Base-by-base conservation (phyloP, 2,888 invertebrate species). In the Melieria omissa region DNA sequence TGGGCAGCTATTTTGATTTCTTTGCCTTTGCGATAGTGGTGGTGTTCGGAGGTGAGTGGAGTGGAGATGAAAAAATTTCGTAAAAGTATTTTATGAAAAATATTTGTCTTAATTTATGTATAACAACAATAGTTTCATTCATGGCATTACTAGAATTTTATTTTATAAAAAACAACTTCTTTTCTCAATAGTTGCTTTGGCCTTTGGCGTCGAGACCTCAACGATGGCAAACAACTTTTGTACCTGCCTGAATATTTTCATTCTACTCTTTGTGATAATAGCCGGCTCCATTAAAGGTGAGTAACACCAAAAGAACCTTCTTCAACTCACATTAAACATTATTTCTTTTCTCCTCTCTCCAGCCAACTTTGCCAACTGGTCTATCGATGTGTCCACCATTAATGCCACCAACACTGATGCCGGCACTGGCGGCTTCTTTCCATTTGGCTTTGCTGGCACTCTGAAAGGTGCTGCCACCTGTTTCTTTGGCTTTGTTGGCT, bases 401-500 rank as follows among this genome's bases (percentile, higher is more conserved):
- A 82, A 82, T 63, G 74, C 74, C 4, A 79, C 79, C 4, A 82
- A 82, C 57, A 65, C 65, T 42, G 72, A 81, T 41, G 88, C 88
- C 0, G 97, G 97, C 0, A 82, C 82, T 0, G 98, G 98, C 0
- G 98, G 98, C 0, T 98, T 96, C 87, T 90, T 95, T 82, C 97
- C 98, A 0, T 97, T 92, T 85, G 97, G 97, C 0, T 88, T 94
- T 73, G 89, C 90, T 65, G 98, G 96, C 0, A 91, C 93, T 2
- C 89, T 96, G 84, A 89, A 90, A 12, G 96, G 95, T 0, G 90
- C 95, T 0, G 95, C 95, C 0, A 92, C 93, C 68, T 95, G 94
- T 81, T 94, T 94, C 86, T 97, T 94, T 84, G 96, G 95, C 4
- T 98, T 97, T 84, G 95, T 97, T 6, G 98, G 98, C 0, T 98